Evolutionary conservation across 2,797 vertebrate genomes (phyloP), one percentile per base, ranked within the genome.

Genomic region (Echeneis naucrates): DNA sequence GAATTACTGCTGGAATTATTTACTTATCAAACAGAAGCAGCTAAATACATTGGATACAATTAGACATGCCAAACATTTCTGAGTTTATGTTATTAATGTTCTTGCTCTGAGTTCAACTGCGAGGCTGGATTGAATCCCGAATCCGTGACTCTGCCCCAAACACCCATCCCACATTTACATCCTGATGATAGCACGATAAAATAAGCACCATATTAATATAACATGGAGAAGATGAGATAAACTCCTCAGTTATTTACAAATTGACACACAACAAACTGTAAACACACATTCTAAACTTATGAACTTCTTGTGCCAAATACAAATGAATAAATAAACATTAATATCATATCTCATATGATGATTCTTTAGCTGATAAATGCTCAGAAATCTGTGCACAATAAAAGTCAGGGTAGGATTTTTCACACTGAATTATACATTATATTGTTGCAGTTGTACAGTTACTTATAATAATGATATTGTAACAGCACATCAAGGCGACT

Each of bases 1-100:
- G 68, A 81, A 82, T 86, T 82, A 88, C 54, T 53, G 32, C 21
- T 82, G 62, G 54, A 87, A 72, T 74, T 72, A 67, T 50, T 17
- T 9, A 54, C 9, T 40, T 55, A 84, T 79, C 69, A 87, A 87
- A 83, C 76, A 13, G 3, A 42, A 40, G 59, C 59, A 30, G 12
- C 17, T 56, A 67, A 80, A 72, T 47, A 65, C 55, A 35, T 75
- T 32, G 64, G 47, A 68, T 23, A 50, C 26, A 80, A 66, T 81
- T 64, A 61, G 8, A 62, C 14, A 37, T 55, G 19, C 1, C 4
- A 62, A 79, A 68, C 2, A 53, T 79, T 27, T 62, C 14, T 48
- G 50, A 38, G 4, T 1, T 0, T 24, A 19, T 4, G 58, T 42
- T 26, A 50, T 71, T 69, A 7, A 9, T 26, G 9, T 37, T 62